These are phyloP conservation scores for Caradrina kadenii DNA, from an alignment of 2,888 invertebrate species.

Conservation along the genomic window DNA sequence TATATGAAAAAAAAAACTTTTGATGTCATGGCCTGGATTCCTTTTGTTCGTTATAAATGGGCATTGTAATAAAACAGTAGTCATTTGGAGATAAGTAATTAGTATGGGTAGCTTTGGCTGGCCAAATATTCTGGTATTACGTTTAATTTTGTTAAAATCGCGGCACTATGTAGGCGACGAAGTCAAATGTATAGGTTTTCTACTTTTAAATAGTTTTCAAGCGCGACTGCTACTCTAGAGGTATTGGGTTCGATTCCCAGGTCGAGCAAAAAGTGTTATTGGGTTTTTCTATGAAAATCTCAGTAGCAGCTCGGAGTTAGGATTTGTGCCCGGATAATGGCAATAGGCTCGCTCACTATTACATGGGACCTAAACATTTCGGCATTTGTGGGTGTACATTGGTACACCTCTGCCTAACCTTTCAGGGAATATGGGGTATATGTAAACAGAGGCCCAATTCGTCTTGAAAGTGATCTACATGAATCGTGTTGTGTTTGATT, in stretches of 20 bases:
- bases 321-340: too few relatives aligned
- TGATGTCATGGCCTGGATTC: background rate
- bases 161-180: background rate
- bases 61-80: slow-evolving; percentile 6
- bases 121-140: background rate
- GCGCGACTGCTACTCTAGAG: too few relatives aligned
- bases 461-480: background rate
- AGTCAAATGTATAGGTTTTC: background rate
- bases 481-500: background rate
- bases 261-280: too few relatives aligned
- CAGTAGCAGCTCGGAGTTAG: too few relatives aligned
- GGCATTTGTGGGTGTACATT: too few relatives aligned
- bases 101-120: background rate
- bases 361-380: too few relatives aligned
- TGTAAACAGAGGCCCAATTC: background rate
- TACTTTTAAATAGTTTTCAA: too few relatives aligned
- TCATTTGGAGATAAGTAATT: slow-evolving; percentile 1
- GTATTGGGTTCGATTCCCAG: too few relatives aligned
- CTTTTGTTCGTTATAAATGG: slow-evolving; percentile 17
- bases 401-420: too few relatives aligned
- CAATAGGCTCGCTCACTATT: too few relatives aligned
- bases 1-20: slow-evolving; percentile 7
- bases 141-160: background rate
- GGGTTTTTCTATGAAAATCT: too few relatives aligned
- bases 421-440: too few relatives aligned